These are phyloP conservation scores for Takifugu bimaculatus DNA, from an alignment of 2,113 vertebrate species.

Conservation along the genomic window DNA sequence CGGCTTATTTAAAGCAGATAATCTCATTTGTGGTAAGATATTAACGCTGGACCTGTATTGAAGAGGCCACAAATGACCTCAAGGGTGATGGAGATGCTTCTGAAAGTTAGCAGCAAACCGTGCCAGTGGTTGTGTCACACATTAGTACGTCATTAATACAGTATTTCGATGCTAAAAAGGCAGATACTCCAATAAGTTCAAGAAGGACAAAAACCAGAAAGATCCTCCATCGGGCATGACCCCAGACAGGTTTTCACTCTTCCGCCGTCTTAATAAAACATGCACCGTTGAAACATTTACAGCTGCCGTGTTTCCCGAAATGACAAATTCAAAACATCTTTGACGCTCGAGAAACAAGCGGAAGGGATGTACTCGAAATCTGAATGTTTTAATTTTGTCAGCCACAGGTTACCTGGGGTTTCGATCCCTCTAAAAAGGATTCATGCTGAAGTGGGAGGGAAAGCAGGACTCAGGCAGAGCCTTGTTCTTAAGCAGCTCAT, in stretches of 20 bases:
- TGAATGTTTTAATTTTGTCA: constrained; percentile 65
- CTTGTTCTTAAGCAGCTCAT: constrained; percentile 45
- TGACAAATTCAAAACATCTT: constrained; percentile 64
- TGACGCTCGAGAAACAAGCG: constrained; percentile 52
- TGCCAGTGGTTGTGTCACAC: not conserved
- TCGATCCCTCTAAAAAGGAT: constrained; percentile 36
- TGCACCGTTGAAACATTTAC: constrained; percentile 63
- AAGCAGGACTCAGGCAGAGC: not conserved
- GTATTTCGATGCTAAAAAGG: not conserved
- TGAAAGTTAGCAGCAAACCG: not conserved
- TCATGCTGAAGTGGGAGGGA: not conserved
- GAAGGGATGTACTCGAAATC: constrained; percentile 46
- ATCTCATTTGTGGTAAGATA: not conserved
- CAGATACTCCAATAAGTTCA: constrained; percentile 3
- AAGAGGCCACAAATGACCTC: not conserved
- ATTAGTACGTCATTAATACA: no score
- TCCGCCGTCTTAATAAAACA: constrained; percentile 65
- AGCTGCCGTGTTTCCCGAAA: constrained; percentile 67
- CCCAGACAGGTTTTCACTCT: constrained; percentile 21
- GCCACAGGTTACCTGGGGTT: constrained; percentile 61
- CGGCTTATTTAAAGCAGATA: not conserved
- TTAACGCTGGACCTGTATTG: not conserved
- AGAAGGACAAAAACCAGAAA: constrained; percentile 16
- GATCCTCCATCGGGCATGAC: constrained; percentile 31
- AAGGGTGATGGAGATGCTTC: no score